phyloP scores from a whole-genome alignment of 2,113 vertebrate species.

The Xerus inauris region DNA sequence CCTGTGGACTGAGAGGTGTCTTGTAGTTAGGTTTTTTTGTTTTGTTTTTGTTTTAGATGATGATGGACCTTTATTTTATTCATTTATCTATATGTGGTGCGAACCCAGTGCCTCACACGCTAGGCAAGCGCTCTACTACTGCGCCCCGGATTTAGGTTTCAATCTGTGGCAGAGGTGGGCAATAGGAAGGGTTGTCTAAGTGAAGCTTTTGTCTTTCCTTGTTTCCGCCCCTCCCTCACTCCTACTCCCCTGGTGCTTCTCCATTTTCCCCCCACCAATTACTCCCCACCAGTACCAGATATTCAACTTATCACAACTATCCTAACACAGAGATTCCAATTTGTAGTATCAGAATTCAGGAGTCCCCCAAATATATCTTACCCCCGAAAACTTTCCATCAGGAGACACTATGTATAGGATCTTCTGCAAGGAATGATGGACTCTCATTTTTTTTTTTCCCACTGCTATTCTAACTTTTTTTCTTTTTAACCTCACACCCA shows the following conservation, averaged over 20 bases:
- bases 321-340: not conserved
- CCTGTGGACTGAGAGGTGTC: not conserved
- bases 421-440: not conserved
- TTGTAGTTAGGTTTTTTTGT: constrained; percentile 5
- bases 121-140: too few relatives aligned
- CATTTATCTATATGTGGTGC: too few relatives aligned
- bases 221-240: not conserved
- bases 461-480: not conserved
- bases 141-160: constrained; percentile 28
- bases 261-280: not conserved
- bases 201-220: not conserved
- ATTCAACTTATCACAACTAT: not conserved
- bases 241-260: rapidly evolving
- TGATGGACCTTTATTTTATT: too few relatives aligned
- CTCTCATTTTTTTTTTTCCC: not conserved
- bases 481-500: too few relatives aligned
- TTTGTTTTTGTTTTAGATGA: too few relatives aligned
- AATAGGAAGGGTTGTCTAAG: not conserved
- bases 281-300: not conserved
- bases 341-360: not conserved
- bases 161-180: not conserved
- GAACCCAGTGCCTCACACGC: too few relatives aligned
- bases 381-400: not conserved
- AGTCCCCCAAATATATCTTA: not conserved
- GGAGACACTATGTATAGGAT: not conserved